Conservation (phyloP, 2,888 invertebrate genomes). For the Apantesis nais region DNA sequence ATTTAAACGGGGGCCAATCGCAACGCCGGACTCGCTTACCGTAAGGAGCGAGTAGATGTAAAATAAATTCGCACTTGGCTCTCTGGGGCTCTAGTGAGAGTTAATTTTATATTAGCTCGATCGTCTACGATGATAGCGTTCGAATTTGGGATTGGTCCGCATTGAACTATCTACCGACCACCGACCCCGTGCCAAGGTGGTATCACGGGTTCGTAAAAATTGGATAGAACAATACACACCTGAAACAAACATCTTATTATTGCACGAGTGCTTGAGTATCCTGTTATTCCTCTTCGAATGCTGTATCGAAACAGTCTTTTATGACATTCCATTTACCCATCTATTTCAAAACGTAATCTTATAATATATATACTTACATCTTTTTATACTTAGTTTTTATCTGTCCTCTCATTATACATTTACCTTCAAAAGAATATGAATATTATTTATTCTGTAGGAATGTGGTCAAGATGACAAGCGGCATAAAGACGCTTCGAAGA, state of each 20-base stretch:
- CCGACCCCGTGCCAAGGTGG: too few species aligned
- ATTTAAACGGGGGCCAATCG: too few species aligned
- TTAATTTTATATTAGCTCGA: too few species aligned
- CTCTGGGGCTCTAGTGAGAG: too few species aligned
- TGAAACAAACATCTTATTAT: background rate
- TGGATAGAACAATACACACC: background rate
- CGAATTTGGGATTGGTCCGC: too few species aligned
- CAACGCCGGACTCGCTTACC: too few species aligned
- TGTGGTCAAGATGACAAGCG: constrained; percentile 65
- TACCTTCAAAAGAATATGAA: background rate
- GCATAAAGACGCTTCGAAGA: constrained; percentile 53
- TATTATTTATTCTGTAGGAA: constrained; percentile 54
- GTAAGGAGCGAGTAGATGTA: too few species aligned
- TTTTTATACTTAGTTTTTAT: background rate
- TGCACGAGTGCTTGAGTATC: too few species aligned
- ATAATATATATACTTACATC: background rate
- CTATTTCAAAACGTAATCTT: background rate
- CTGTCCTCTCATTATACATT: background rate
- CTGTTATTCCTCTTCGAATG: too few species aligned
- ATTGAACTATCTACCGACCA: too few species aligned
- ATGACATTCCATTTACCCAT: background rate
- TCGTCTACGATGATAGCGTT: too few species aligned
- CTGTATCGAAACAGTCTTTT: background rate
- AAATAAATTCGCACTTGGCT: too few species aligned
- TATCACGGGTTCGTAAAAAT: background rate